phyloP scores from a whole-genome alignment of 2,888 invertebrate species.

The Antheraea assamensis region DNA sequence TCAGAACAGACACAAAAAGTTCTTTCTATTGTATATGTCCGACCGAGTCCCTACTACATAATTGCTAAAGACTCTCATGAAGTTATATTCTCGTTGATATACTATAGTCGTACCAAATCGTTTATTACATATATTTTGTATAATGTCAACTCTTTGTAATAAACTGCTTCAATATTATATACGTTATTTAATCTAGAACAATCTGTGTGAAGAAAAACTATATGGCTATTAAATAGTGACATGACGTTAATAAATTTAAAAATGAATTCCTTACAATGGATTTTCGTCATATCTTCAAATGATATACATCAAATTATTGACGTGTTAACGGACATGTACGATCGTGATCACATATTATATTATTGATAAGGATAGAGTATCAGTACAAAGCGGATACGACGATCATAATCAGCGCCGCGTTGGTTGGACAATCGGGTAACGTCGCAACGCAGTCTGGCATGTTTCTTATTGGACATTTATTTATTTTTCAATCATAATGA shows the following conservation, averaged over 20 bases:
- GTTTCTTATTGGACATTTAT: neutral
- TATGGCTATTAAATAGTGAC: neutral
- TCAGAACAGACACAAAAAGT: no score
- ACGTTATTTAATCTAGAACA: neutral
- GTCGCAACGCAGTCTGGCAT: conserved; percentile 11
- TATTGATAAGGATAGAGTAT: neutral
- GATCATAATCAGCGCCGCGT: neutral
- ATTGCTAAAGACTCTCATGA: no score
- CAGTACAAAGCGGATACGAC: conserved; percentile 7
- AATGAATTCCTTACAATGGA: neutral
- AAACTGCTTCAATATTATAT: neutral
- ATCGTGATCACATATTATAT: conserved; percentile 5
- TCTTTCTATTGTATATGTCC: no score
- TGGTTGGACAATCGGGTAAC: neutral
- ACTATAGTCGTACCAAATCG: no score
- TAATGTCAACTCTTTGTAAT: no score
- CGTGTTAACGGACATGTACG: neutral
- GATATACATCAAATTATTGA: neutral
- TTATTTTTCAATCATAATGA: neutral
- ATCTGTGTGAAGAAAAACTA: neutral
- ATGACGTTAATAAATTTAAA: neutral
- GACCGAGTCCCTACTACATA: no score
- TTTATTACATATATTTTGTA: no score
- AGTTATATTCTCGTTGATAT: no score
- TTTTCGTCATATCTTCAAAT: neutral